Conservation (phyloP, 2,113 vertebrate species). For the Tragelaphus strepsiceros region DNA sequence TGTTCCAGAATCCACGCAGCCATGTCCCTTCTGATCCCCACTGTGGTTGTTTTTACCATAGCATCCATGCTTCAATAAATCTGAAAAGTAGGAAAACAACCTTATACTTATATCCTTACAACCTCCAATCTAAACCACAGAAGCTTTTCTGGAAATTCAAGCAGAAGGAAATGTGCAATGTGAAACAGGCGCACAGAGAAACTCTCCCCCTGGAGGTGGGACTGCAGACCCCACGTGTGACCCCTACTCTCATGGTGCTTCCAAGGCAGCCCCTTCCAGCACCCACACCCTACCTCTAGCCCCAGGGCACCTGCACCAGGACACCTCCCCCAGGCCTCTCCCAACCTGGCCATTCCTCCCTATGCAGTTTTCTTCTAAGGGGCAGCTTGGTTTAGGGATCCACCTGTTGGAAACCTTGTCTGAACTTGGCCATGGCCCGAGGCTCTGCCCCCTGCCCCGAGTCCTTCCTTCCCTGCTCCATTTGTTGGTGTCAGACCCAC, state of each 20-base stretch:
- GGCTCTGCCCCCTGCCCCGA: background rate
- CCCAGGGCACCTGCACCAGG: fast-evolving
- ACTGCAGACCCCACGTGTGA: fast-evolving
- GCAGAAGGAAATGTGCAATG: background rate
- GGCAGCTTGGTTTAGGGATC: background rate
- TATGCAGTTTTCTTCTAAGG: background rate
- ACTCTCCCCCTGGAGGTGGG: background rate
- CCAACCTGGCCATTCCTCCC: background rate
- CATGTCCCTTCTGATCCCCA: background rate
- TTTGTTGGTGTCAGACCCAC: fast-evolving
- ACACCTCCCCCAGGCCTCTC: background rate
- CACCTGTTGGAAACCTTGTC: background rate
- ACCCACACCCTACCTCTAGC: background rate
- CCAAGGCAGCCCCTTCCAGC: background rate
- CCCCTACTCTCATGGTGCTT: fast-evolving
- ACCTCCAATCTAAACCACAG: fast-evolving
- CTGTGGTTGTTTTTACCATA: background rate
- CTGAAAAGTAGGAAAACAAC: background rate
- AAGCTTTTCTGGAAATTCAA: background rate
- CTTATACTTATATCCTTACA: background rate
- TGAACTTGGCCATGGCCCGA: background rate
- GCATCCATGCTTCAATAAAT: no score
- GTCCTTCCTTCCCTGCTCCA: fast-evolving
- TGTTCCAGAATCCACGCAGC: background rate
- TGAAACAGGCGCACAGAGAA: background rate